Percentiles rank a stretch among this genome's conserved stretches.
Conservation (phyloP, 2,113 vertebrate species). For the Chionis minor region DNA sequence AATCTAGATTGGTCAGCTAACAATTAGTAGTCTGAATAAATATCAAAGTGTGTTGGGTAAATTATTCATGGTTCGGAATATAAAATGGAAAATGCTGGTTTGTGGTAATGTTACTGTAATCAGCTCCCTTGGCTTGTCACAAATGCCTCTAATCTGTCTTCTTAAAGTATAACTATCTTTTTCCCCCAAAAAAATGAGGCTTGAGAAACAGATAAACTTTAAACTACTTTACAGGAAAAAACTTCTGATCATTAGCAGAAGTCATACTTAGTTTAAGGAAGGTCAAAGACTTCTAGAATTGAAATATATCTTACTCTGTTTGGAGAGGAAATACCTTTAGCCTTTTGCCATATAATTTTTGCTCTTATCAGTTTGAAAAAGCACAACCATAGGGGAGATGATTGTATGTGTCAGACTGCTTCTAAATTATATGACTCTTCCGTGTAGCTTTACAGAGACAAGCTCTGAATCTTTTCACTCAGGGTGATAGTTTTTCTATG, state of each 20-base stretch:
- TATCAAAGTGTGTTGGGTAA: neutral
- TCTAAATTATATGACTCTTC: neutral
- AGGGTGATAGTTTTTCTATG: neutral
- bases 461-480: neutral
- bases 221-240: neutral
- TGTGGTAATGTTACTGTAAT: neutral
- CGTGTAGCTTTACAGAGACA: neutral
- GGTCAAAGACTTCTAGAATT: neutral
- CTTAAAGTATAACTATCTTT: neutral
- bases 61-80: neutral
- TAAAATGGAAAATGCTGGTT: slow-evolving; percentile 3
- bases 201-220: neutral
- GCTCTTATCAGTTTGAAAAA: neutral
- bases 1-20: neutral
- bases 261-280: neutral
- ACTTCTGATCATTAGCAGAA: neutral
- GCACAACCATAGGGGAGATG: neutral
- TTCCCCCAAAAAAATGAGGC: neutral
- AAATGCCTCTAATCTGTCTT: neutral
- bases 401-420: neutral
- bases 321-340: neutral
- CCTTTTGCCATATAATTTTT: neutral
- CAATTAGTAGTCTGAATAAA: neutral
- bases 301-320: neutral
- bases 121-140: neutral